Conservation (phyloP, 2,797 vertebrate genomes). For the Protonibea diacanthus region DNA sequence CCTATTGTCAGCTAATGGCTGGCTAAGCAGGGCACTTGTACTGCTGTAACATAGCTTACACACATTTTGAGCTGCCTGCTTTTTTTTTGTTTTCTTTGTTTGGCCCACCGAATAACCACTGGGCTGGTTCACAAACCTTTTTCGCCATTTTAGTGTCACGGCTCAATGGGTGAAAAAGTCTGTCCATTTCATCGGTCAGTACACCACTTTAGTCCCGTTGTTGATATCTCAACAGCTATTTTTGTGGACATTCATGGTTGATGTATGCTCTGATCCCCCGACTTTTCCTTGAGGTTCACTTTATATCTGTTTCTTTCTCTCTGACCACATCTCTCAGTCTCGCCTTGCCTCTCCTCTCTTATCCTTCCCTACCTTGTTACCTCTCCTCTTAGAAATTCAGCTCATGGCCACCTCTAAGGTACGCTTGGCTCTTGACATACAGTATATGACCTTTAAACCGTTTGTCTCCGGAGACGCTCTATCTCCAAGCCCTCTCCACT, state of each 20-base stretch:
- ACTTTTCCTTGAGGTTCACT: too few relatives aligned
- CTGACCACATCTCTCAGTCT: conserved; percentile 10
- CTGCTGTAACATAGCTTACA: background rate
- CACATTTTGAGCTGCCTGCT: background rate
- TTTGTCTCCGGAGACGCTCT: conserved; percentile 50
- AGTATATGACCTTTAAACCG: conserved; percentile 67
- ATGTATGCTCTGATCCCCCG: too few relatives aligned
- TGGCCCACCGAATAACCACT: background rate
- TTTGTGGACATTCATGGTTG: background rate
- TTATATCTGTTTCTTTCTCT: background rate
- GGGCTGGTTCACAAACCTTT: background rate
- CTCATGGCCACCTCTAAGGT: conserved; percentile 44
- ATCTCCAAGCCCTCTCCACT: conserved; percentile 29
- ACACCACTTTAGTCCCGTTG: background rate
- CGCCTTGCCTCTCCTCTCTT: background rate
- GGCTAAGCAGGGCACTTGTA: background rate
- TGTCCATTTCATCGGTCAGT: too few relatives aligned
- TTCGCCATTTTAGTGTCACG: too few relatives aligned
- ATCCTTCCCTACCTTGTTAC: background rate
- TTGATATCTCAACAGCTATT: background rate
- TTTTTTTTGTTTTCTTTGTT: background rate
- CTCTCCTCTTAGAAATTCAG: conserved; percentile 52
- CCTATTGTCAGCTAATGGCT: conserved; percentile 13
- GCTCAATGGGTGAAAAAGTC: background rate
- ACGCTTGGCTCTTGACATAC: conserved; percentile 42